These are phyloP conservation scores for Marasmarcha lunaedactyla DNA, from an alignment of 2,888 invertebrate genomes.

Conservation along the genomic window DNA sequence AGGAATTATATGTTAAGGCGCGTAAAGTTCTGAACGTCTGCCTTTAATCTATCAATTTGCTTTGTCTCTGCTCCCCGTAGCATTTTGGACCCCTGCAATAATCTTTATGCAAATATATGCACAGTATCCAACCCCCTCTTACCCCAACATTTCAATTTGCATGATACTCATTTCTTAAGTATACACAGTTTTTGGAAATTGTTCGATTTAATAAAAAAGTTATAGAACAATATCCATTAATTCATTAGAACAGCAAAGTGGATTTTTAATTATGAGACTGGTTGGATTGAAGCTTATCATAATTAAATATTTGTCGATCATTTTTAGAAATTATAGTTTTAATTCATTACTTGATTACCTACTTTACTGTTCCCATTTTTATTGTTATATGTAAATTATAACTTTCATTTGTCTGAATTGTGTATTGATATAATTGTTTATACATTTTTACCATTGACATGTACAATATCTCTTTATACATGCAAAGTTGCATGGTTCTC, in stretches of 20 bases:
- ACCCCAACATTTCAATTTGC: not conserved
- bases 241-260: not conserved
- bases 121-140: conserved; percentile 1
- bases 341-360: not conserved
- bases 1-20: not conserved
- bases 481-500: too few species aligned
- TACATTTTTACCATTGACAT: too few species aligned
- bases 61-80: conserved; percentile 56
- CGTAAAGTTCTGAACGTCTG: conserved; percentile 25
- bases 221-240: not conserved
- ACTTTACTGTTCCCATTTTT: not conserved
- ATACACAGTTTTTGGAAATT: not conserved
- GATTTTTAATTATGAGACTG: not conserved
- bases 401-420: not conserved
- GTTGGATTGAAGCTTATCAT: too few species aligned
- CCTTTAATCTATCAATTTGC: conserved; percentile 45
- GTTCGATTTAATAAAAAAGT: not conserved
- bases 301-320: too few species aligned
- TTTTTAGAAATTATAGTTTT: too few species aligned
- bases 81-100: conserved; percentile 54
- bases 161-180: not conserved
- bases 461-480: too few species aligned
- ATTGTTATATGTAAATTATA: not conserved
- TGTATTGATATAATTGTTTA: too few species aligned
- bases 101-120: conserved; percentile 10